Base-by-base conservation (phyloP, 2,888 invertebrate species). In the Caenorhabditis zanzibari region DNA sequence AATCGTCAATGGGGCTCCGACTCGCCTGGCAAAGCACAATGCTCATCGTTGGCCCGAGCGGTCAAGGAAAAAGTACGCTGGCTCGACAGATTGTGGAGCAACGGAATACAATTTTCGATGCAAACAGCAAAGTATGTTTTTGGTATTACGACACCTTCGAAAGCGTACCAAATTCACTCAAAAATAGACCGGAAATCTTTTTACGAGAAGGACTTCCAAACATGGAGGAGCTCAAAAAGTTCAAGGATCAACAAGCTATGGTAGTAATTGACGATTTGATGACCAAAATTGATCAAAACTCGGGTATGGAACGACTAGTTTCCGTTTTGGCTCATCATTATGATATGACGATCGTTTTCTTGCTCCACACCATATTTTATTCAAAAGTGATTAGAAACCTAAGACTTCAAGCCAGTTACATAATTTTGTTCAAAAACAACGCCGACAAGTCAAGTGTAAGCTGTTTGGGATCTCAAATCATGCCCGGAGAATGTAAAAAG, bases 311-410 rank as follows among this genome's bases (percentile, higher is more conserved):
- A n/a, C 69, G 69, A 2, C 41, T 69, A 16, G 69, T 69, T 0
- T 69, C 69, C 10, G 69, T 69, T 69, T 69, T 69, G 44, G 69
- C 69, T 0, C 69, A 69, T 41, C 69, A 69, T 26, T 69, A 69
- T 56, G 19, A 68, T 38, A 66, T 66, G 66, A 66, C 66, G 3
- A 32, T 66, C 2, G 32, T 66, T 1, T 66, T 66, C 32, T 52
- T 66, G 19, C 66, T 66, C 3, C 66, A 66, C 22, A 68, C 68
- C 14, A 68, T 68, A n/a, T 68, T 68, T 24, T 68, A 68, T 19
- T 68, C 68, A 35, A 68, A 68, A 68, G 38, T 54, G 7, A 68
- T 68, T 22, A 32, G 68, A 68, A 68, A 68, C 24, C 7, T 68
- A 7, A 28, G 68, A 16, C 35, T 68, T 19, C 68, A 68, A 38